Evolutionary conservation across 2,888 invertebrate genomes (phyloP), one percentile per base, ranked within the genome.

Genomic region (Noctua fimbriata): DNA sequence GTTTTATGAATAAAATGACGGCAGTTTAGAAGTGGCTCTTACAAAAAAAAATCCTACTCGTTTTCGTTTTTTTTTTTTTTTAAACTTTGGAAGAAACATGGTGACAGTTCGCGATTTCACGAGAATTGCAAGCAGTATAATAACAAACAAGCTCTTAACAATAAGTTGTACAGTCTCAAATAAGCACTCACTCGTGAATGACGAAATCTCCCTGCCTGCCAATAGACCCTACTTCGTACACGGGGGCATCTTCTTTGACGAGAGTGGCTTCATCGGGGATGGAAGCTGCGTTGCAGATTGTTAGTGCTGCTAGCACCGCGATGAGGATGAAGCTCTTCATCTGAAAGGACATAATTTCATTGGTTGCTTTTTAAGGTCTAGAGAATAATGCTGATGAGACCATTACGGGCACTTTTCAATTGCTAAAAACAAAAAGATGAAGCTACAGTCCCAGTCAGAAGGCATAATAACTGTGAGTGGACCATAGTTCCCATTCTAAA

Each of bases 261-360:
- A 14, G 28, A 16, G 24, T 0, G 21, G n/a, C 44, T 16, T n/a
- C 41, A 41, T 36, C 24, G n/a, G 55, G 6, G 10, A n/a, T 1
- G n/a, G 55, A 55, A 60, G 72, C 72, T 10, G 55, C 28, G 14
- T 72, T 9, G 49, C 65, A n/a, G 32, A 47, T 32, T 10, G 49
- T 18, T 9, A 73, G 73, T 49, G 73, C 73, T 49, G 65, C 73
- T 36, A 73, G 73, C 60, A 73, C 63, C 6, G 63, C 32, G 63
- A 65, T 44, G 44, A 67, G 16, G 18, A 67, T 67, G 44, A 67
- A 0, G 65, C 16, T 65, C 73, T 66, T 73, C 73, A 66, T 73
- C 73, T 73, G 49, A 49, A 73, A 73, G 16, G 7, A 41, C 32
- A 65, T 12, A 63, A 28, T 67, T 44, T 63, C 21, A 65, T 65